These are phyloP conservation scores for Protomyctophum bolini DNA, from an alignment of 2,113 vertebrate genomes.

Conservation along the genomic window DNA sequence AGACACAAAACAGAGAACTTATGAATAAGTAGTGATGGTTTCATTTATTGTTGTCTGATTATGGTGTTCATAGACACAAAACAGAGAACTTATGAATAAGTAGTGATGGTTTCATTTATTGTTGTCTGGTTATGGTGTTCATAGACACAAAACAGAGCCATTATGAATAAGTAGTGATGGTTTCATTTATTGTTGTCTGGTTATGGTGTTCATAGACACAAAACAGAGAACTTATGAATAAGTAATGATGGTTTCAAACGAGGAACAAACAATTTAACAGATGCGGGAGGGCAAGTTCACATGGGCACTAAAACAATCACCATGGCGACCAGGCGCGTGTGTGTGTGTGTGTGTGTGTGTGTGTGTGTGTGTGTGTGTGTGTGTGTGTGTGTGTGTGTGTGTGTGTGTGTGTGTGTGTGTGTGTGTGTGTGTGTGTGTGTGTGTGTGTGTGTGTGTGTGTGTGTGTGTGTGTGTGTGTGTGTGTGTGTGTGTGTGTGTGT, in stretches of 20 bases:
- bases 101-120: too few relatives aligned
- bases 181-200: slow-evolving; percentile 14
- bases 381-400: slow-evolving; percentile 22
- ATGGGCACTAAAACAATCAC: slow-evolving; percentile 77
- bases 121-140: slow-evolving; percentile 20
- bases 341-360: slow-evolving; percentile 23
- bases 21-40: too few relatives aligned
- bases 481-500: slow-evolving; percentile 9
- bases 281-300: slow-evolving; percentile 76
- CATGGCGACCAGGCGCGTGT: slow-evolving; percentile 74
- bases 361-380: slow-evolving; percentile 15
- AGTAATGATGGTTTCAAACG: slow-evolving; percentile 54
- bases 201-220: slow-evolving; percentile 8
- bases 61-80: too few relatives aligned
- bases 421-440: slow-evolving; percentile 12
- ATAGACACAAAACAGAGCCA: not conserved
- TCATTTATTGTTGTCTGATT: too few relatives aligned
- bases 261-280: slow-evolving; percentile 72
- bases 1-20: too few relatives aligned
- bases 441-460: slow-evolving; percentile 25
- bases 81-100: too few relatives aligned
- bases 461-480: slow-evolving; percentile 24
- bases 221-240: slow-evolving; percentile 34
- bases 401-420: slow-evolving; percentile 5
- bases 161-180: slow-evolving; percentile 56